phyloP scores from a whole-genome alignment of 2,888 invertebrate genomes.

The Heteropelma amictum region DNA sequence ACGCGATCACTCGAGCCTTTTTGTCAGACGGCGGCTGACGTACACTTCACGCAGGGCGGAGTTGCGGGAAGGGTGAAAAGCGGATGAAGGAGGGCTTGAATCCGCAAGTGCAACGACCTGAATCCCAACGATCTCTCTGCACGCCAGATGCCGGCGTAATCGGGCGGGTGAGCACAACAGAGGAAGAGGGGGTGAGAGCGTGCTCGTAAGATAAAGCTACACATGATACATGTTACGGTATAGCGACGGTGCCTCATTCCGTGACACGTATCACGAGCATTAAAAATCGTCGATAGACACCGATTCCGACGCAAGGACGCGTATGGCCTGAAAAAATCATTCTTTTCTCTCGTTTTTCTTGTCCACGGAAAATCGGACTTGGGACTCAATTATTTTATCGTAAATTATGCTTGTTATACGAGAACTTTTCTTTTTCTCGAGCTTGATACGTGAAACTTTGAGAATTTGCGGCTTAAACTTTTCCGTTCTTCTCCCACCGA shows the following conservation, averaged over 20 bases:
- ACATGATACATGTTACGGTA: slow-evolving; percentile 20
- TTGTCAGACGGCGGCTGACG: neutral
- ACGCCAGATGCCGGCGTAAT: slow-evolving; percentile 52
- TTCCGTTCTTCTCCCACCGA: too few species aligned
- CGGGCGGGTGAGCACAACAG: slow-evolving; percentile 13
- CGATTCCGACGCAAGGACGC: neutral
- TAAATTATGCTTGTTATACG: too few species aligned
- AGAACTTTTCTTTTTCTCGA: too few species aligned
- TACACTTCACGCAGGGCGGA: neutral
- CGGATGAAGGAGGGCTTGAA: slow-evolving; percentile 35
- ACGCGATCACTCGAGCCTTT: neutral
- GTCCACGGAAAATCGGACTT: too few species aligned
- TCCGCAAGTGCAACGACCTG: slow-evolving; percentile 55
- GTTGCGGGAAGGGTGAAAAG: neutral
- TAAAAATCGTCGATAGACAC: slow-evolving; percentile 9
- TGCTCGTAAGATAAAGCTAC: slow-evolving; percentile 30
- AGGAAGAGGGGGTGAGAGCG: slow-evolving; percentile 6
- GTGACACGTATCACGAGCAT: slow-evolving; percentile 19
- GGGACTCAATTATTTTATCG: too few species aligned
- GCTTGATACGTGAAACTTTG: too few species aligned
- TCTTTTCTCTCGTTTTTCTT: too few species aligned
- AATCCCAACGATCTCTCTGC: slow-evolving; percentile 53
- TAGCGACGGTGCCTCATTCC: slow-evolving; percentile 28
- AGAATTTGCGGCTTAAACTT: too few species aligned
- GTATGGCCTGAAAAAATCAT: too few species aligned